Evolutionary conservation across 2,113 vertebrate genomes (phyloP).

Genomic region (Chaetura pelagica): DNA sequence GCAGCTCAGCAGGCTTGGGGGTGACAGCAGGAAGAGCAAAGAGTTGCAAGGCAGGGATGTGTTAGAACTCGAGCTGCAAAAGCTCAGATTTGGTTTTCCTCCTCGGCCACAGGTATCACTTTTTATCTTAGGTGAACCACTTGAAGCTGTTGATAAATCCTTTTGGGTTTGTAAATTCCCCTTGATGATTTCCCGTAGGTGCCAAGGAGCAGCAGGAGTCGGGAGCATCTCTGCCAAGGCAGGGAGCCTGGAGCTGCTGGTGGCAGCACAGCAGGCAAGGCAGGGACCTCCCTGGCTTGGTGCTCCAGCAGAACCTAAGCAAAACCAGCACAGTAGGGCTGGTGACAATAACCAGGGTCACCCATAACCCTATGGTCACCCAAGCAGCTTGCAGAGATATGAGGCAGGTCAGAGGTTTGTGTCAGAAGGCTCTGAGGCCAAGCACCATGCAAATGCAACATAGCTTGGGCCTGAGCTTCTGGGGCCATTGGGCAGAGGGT

Average conservation of each 20-base stretch:
- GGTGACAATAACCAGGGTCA: not conserved
- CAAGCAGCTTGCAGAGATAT: not conserved
- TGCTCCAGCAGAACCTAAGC: accelerated
- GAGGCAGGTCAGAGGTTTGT: not conserved
- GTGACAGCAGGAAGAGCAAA: too few relatives aligned
- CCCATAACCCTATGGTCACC: not conserved
- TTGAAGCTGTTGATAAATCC: not conserved
- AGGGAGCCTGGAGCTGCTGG: not conserved
- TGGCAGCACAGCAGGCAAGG: accelerated
- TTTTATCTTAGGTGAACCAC: not conserved
- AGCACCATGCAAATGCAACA: accelerated
- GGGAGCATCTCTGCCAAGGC: not conserved
- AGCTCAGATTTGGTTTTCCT: not conserved
- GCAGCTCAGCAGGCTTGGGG: not conserved
- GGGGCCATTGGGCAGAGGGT: accelerated
- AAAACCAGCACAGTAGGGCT: not conserved
- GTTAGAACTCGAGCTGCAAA: not conserved
- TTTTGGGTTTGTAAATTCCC: accelerated
- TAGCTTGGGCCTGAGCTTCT: not conserved
- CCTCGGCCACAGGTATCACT: accelerated
- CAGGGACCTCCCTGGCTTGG: too few relatives aligned
- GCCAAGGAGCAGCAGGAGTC: not conserved
- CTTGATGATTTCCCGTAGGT: not conserved
- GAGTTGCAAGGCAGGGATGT: too few relatives aligned
- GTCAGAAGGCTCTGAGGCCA: not conserved